Evolutionary conservation across 30 jellyfish, hydroid and myxozoan genomes (phyloP), one percentile per base, ranked within the genome.

Genomic region (Aurelia sp.): DNA sequence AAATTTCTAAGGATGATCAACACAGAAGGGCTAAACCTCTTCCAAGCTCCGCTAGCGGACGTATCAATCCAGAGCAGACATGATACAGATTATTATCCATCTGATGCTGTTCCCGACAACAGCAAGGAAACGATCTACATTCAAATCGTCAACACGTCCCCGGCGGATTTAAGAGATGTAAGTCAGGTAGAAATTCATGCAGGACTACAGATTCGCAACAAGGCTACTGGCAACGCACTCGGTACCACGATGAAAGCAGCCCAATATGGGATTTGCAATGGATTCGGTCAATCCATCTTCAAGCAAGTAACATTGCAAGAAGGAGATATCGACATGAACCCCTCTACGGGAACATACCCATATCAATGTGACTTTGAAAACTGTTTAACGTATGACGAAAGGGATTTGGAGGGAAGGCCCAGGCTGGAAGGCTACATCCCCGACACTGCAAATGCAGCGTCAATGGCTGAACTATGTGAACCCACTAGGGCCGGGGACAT

Each of bases 51-150:
- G 55, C 52, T 15, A 21, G 21, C 18, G 13, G 20, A 65, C 4
- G 53, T 22, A n/a, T n/a, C 7, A 0, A 21, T 65, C 11, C 21
- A 13, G 18, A 22, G 53, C 11, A 18, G 75, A 5, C 35, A n/a
- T 11, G 75, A 65, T 17, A 65, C 75, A 5, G 75, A 65, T 8
- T 65, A 65, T 11, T 65, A 65, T 65, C 75, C 75, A 65, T 65
- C 75, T 0, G 75, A 65, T 21, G 11, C 75, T 13, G 52, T 21
- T 11, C 75, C 75, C 0, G 55, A 65, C 41, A 65, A 65, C 20
- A 65, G 41, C 52, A 65, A 65, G 41, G 75, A 65, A 20, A 21
- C 75, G 0, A 65, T 65, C 15, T 22, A 40, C 44, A 20, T 65
- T 16, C 21, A 20, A 31, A n/a, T 65, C 11, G 44, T 21, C 18